Evolutionary conservation across 1,140 invertebrate species (phyloP), one percentile per base, ranked within the genome.

Genomic region (Megalonaias nervosa): DNA sequence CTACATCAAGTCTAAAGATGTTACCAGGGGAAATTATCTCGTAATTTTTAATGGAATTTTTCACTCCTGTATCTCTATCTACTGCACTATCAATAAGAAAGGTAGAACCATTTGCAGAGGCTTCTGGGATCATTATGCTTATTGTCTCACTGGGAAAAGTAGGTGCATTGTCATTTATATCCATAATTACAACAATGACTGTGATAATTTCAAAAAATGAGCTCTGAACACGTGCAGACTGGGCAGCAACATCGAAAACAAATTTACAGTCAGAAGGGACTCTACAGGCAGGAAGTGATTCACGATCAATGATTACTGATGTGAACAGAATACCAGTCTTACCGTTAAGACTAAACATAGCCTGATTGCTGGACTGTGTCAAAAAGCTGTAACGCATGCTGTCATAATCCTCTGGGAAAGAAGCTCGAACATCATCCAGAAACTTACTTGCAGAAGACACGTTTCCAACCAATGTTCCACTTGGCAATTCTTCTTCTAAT

Each of bases 101-200:
- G 90, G 96, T 95, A 19, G 94, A 92, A 0, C 84, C 86, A 14
- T 80, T 64, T 0, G 77, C 84, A 16, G 82, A 83, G 67, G 84
- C 74, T 94, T 95, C 90, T 19, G 81, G 76, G 14, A 91, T 84
- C 48, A 62, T 71, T 57, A 89, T 74, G 60, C 74, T 84, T 17
- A 84, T 67, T 17, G 76, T 77, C 21, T 77, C 75, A 19, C 77
- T 71, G 1, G 85, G 84, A 90, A 98, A 98, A 14, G 93, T 91
- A 0, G 97, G 97, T 11, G 95, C 94, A 91, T 98, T 98, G 92
- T 99, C 98, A 89, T 99, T 99, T n/a, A 95, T 96, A 89, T 98
- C 97, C 13, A 85, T 71, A n/a, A 91, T 78, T 15, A 84, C 70
- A 48, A 91, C 78, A 62, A 77, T 80, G 0, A 87, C 82, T 2